Evolutionary conservation across 2,797 vertebrate species (phyloP).

Genomic region (Chromis chromis): DNA sequence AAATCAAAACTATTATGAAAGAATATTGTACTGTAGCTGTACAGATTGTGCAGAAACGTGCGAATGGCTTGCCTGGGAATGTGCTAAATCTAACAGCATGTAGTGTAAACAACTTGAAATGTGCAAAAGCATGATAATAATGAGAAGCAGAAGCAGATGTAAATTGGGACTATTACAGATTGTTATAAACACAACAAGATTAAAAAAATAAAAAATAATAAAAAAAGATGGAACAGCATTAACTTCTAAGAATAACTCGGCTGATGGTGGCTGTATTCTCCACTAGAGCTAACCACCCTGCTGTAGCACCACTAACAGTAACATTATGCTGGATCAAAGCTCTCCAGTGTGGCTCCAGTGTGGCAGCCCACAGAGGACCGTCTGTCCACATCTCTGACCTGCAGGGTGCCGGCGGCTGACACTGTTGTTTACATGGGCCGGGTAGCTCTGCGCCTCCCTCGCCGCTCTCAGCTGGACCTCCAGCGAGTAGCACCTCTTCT

Average conservation of each 20-base stretch:
- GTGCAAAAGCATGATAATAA: too few species aligned
- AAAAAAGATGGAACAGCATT: too few species aligned
- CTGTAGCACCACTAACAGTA: background rate
- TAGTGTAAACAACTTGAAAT: too few species aligned
- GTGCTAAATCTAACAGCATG: too few species aligned
- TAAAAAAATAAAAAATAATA: too few species aligned
- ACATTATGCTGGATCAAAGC: background rate
- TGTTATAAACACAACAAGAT: background rate
- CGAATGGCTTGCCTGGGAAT: too few species aligned
- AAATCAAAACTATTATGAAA: too few species aligned
- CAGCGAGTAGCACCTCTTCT: slow-evolving; percentile 81
- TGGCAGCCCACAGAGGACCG: background rate
- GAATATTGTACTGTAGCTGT: too few species aligned
- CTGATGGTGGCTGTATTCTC: background rate
- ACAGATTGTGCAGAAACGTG: too few species aligned
- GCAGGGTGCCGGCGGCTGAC: slow-evolving; percentile 54
- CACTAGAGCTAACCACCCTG: too few species aligned
- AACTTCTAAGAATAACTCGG: background rate
- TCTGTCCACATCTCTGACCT: slow-evolving; percentile 42
- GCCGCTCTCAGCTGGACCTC: slow-evolving; percentile 83
- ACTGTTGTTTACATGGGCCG: slow-evolving; percentile 42
- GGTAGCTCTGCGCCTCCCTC: slow-evolving; percentile 65
- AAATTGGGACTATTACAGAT: background rate
- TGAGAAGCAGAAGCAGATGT: background rate
- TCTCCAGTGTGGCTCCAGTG: background rate